phyloP scores from a whole-genome alignment of 2,113 vertebrate species.

The Paracanthobrama guichenoti region DNA sequence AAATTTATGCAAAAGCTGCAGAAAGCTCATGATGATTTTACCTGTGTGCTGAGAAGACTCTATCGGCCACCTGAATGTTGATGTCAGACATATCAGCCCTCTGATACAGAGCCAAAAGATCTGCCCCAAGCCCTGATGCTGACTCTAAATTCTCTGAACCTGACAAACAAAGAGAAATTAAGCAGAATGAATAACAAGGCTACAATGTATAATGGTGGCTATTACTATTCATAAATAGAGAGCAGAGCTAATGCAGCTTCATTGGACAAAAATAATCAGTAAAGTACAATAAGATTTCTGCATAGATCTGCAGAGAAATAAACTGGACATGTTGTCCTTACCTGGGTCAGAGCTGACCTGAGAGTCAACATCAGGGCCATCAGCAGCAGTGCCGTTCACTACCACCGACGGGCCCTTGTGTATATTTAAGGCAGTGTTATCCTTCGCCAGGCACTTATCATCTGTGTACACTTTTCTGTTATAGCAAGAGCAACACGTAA shows the following conservation, averaged over 20 bases:
- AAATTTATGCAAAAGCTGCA: neutral
- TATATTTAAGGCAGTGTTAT: neutral
- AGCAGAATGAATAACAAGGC: neutral
- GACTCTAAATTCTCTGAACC: constrained; percentile 70
- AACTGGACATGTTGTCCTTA: constrained; percentile 45
- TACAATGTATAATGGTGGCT: neutral
- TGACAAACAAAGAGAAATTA: constrained; percentile 27
- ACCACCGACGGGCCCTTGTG: constrained; percentile 8
- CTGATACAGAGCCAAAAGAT: constrained; percentile 83
- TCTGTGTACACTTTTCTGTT: constrained; percentile 71
- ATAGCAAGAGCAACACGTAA: neutral
- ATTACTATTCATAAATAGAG: neutral
- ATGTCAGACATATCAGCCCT: constrained; percentile 82
- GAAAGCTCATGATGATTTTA: constrained; percentile 60
- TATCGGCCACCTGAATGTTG: constrained; percentile 83
- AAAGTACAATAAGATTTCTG: neutral
- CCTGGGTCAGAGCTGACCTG: constrained; percentile 59
- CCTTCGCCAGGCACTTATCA: constrained; percentile 59
- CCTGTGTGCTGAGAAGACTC: constrained; percentile 89
- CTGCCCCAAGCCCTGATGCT: constrained; percentile 84
- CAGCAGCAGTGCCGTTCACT: neutral
- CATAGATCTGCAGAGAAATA: neutral
- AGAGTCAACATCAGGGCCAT: constrained; percentile 43
- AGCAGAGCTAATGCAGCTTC: neutral
- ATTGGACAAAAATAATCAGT: neutral